Percentiles rank a stretch among this genome's conserved stretches.
These are phyloP conservation scores for Oreortyx pictus DNA, from an alignment of 2,797 vertebrate species.

Conservation along the genomic window DNA sequence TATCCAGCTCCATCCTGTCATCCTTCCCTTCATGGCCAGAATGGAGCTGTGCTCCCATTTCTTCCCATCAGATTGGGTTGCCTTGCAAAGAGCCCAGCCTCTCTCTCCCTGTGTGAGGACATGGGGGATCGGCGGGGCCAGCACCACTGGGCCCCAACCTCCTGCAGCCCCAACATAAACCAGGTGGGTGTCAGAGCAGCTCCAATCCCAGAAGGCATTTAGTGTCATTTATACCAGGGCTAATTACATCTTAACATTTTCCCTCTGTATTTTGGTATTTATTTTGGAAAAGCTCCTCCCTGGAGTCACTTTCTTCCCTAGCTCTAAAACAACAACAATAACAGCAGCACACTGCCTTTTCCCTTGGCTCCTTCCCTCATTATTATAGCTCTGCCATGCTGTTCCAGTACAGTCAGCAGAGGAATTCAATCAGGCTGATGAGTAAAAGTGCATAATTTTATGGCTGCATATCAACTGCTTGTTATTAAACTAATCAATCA, in stretches of 20 bases:
- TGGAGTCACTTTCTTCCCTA: constrained; percentile 59
- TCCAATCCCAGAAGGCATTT: constrained; percentile 10
- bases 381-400: constrained; percentile 60
- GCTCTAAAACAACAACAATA: constrained; percentile 64
- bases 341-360: constrained; percentile 30
- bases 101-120: not conserved
- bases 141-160: not conserved
- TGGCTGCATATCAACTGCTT: constrained; percentile 73
- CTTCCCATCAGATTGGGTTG: not conserved
- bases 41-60: not conserved
- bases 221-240: constrained; percentile 27
- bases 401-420: constrained; percentile 68
- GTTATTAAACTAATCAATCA: constrained; percentile 77
- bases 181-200: constrained; percentile 1
- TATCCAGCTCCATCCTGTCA: not conserved
- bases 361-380: constrained; percentile 62
- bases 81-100: not conserved
- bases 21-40: not conserved
- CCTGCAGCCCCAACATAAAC: not conserved
- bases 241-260: constrained; percentile 69
- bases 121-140: not conserved
- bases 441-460: constrained; percentile 76
- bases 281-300: constrained; percentile 70
- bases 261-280: constrained; percentile 64
- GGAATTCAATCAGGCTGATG: constrained; percentile 75